These are phyloP conservation scores for Octonoba sinensis DNA, from an alignment of 2,888 invertebrate genomes.

Conservation along the genomic window DNA sequence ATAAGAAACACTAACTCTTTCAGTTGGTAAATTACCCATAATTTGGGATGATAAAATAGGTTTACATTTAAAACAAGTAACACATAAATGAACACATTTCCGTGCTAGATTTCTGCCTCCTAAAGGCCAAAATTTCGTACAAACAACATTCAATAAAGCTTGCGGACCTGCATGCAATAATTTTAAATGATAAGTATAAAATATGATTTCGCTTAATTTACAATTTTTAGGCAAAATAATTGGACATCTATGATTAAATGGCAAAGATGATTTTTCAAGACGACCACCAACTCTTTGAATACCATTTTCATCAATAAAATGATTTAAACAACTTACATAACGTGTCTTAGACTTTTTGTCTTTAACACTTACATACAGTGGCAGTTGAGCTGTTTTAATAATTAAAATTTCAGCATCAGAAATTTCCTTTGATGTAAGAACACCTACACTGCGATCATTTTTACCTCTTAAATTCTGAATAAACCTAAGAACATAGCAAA, in stretches of 20 bases:
- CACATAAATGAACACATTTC: slow-evolving; percentile 12
- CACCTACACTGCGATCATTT: neutral
- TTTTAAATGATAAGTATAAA: neutral
- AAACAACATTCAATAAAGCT: neutral
- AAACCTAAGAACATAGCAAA: too few species aligned
- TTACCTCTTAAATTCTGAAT: too few species aligned
- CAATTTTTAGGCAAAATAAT: slow-evolving; percentile 1
- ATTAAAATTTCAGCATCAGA: neutral
- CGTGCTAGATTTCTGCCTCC: neutral
- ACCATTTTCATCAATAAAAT: slow-evolving; percentile 1
- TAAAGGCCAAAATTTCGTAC: slow-evolving; percentile 14
- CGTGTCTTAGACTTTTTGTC: neutral
- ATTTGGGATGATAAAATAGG: neutral
- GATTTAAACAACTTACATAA: neutral
- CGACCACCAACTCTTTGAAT: neutral
- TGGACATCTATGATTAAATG: neutral
- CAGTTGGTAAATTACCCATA: neutral
- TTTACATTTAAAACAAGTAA: slow-evolving; percentile 15
- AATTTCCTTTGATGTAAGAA: neutral
- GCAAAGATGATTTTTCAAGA: neutral
- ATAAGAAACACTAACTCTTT: neutral
- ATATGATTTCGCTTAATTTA: neutral
- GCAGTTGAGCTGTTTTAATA: neutral
- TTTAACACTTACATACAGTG: neutral
- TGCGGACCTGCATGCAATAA: slow-evolving; percentile 7